Evolutionary conservation across 2,113 vertebrate species (phyloP).

Genomic region (Chloroceryle aenea): DNA sequence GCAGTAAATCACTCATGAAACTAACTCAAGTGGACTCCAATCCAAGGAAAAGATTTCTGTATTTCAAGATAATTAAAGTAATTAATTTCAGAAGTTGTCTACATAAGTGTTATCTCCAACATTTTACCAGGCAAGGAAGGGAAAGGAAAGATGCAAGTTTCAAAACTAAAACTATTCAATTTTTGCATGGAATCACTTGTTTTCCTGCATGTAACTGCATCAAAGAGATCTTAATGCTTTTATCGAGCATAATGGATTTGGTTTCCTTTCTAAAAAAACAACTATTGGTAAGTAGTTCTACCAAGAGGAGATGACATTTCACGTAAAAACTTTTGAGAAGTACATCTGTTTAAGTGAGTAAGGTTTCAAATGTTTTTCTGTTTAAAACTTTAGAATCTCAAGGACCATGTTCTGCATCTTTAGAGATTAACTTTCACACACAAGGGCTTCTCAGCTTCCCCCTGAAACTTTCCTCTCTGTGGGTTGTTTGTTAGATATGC

Average conservation of each 20-base stretch:
- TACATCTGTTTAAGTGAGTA: neutral
- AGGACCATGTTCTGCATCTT: neutral
- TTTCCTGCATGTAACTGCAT: neutral
- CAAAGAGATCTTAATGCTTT: neutral
- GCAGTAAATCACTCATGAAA: neutral
- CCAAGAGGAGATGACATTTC: neutral
- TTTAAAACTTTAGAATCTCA: neutral
- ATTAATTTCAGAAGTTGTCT: neutral
- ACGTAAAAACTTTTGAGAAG: neutral
- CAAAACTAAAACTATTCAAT: neutral
- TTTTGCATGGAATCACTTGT: neutral
- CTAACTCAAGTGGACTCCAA: neutral
- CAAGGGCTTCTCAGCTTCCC: neutral
- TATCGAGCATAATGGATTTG: neutral
- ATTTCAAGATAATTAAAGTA: neutral
- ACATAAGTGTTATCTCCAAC: neutral
- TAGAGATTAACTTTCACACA: neutral
- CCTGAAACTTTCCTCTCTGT: neutral
- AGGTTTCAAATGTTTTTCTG: conserved; percentile 9
- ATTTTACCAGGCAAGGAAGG: no score
- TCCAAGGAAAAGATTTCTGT: neutral
- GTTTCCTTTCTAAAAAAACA: neutral
- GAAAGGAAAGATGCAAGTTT: neutral
- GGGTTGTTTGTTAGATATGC: neutral
- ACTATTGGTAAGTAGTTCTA: neutral